Evolutionary conservation across 2,888 invertebrate genomes (phyloP), one percentile per base, ranked within the genome.

Genomic region (Pogonocherus hispidulus): DNA sequence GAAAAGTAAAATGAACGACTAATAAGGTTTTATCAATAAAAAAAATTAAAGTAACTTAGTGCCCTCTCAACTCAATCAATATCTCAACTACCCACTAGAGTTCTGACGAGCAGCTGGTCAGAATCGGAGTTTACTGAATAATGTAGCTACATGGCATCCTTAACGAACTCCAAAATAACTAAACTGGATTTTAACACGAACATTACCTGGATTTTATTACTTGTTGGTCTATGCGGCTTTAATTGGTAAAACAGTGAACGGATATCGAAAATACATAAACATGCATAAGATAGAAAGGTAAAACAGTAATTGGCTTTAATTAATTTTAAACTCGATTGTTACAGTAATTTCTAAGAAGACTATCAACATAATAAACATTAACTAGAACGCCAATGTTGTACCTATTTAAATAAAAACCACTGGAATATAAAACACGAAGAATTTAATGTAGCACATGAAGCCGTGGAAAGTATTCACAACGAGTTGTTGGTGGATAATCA

Each of bases 161-260:
- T 54, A 54, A 54, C 22, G 6, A 54, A 20, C 14, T 54, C 32
- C 16, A n/a, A 54, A 54, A 54, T 54, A 54, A 54, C 4, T 51
- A 51, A 51, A 23, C 14, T 14, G 18, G 54, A 2, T 6, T 54
- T 54, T 18, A 54, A 54, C 22, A 14, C 27, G 52, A n/a, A 6
- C 52, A 23, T 27, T 52, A 23, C 52, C 9, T 27, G 11, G 23
- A 52, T 52, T 52, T 23, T 23, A 52, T 52, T 52, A 52, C n/a
- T 16, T 47, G 20, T 47, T 23, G 49, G 11, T 16, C 16, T 52
- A n/a, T 14, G 1, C 22, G 3, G 16, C 14, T 52, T 52, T 23
- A 23, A 52, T 41, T 41, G 41, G 41, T 41, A 41, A 41, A 41
- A 3, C 41, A 41, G 41, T 41, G 16, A 41, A 16, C 41, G 41